Base-by-base conservation (phyloP, 2,888 invertebrate genomes). In the Drosophila conformis region DNA sequence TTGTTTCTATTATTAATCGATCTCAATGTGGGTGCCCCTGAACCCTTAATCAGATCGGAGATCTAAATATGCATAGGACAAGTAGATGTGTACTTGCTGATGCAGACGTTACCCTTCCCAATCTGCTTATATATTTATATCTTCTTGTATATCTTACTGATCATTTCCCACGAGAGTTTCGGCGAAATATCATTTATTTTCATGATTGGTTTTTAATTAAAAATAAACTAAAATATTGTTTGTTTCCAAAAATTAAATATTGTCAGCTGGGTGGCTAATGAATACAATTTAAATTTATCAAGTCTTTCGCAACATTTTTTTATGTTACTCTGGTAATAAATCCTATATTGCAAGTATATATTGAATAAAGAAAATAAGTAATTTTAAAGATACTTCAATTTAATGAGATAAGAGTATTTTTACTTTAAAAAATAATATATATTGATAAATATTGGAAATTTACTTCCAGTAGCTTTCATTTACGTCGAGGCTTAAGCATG, bases 21-120 rank as follows among this genome's bases (percentile, higher is more conserved):
- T 82, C 38, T 62, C 18, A 33, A 65, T 79, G 81, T 87, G 87
- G 84, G 87, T 81, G 83, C 80, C 59, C 63, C 36, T 21, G 53
- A 61, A 63, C 59, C 59, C 67, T 29, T 40, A 49, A 51, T 25
- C 65, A 56, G 56, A 61, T 53, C 18, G 4, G 2, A 60, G 66
- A 73, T 66, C 73, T 58, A 29, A 29, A 65, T 70, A 64, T 67
- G 40, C 71, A 52, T 48, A 48, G 64, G 35, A 48, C 46, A 48
- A 54, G 63, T 42, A 51, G 11, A 8, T 27, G 11, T 33, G 33
- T 31, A 48, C 31, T 64, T 18, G 15, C 6, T 31, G 4, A 35
- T 15, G 66, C 78, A 74, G 62, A 38, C 69, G 69, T 40, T 52
- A 61, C 60, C 58, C 71, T 68, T 59, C 15, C 21, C 42, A 38